These are phyloP conservation scores for Hypocryptadius cinnamomeus DNA, from an alignment of 2,113 vertebrate genomes.

Conservation along the genomic window DNA sequence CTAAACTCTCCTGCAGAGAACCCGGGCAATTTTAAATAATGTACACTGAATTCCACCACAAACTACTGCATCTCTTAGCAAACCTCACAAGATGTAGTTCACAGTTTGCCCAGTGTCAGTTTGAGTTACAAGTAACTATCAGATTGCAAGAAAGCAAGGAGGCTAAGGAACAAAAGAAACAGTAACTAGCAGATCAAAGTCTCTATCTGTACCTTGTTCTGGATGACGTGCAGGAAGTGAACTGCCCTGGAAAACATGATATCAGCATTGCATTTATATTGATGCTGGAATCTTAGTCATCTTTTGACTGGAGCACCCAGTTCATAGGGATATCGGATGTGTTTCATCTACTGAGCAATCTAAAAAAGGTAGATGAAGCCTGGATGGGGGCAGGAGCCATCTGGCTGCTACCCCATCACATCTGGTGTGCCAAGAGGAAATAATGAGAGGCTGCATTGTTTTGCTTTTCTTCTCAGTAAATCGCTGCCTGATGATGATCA, in stretches of 20 bases:
- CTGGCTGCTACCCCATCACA: constrained; percentile 27
- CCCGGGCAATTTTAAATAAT: rapidly evolving
- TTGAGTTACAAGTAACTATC: background rate
- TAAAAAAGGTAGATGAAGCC: constrained; percentile 1
- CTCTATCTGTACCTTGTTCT: background rate
- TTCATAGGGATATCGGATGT: rapidly evolving
- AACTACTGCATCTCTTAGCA: background rate
- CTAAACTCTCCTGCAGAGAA: background rate
- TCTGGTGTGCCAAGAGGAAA: constrained; percentile 40
- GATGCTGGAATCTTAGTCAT: background rate
- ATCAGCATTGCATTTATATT: background rate
- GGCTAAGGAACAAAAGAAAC: background rate
- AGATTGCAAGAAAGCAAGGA: background rate
- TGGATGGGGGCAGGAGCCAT: constrained; percentile 34
- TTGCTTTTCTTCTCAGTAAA: constrained; percentile 16
- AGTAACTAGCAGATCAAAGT: background rate
- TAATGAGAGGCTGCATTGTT: constrained; percentile 42
- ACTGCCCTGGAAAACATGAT: background rate
- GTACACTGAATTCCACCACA: background rate
- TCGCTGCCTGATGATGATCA: background rate
- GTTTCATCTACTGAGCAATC: background rate
- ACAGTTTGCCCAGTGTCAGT: background rate
- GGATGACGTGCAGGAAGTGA: rapidly evolving
- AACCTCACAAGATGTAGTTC: background rate
- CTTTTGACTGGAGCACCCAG: background rate